phyloP scores from a whole-genome alignment of 2,797 vertebrate genomes.

The Halcyon leucocephala region DNA sequence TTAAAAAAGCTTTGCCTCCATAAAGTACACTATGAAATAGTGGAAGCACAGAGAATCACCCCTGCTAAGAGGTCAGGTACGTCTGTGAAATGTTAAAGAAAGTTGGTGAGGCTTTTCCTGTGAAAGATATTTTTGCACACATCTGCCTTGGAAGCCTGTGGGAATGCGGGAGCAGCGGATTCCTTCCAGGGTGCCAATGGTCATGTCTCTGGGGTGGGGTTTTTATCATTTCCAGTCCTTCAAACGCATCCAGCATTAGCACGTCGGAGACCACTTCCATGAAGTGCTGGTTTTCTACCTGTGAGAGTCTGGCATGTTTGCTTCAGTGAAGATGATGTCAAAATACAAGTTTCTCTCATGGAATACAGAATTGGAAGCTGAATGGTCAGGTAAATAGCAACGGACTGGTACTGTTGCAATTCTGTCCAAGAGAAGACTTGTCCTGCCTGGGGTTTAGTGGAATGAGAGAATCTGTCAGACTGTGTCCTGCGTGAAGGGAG shows the following conservation, averaged over 20 bases:
- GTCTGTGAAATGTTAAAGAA: neutral
- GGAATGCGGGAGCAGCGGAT: neutral
- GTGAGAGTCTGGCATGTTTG: neutral
- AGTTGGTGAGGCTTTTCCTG: neutral
- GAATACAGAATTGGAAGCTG: neutral
- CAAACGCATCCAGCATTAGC: neutral
- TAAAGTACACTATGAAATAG: neutral
- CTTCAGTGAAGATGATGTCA: neutral
- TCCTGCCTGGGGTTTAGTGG: neutral
- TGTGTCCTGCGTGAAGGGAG: neutral
- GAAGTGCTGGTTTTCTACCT: neutral
- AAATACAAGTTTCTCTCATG: neutral
- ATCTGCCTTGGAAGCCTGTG: neutral
- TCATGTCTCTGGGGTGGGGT: neutral
- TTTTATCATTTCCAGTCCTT: neutral
- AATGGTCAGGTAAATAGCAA: neutral
- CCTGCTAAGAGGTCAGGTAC: neutral
- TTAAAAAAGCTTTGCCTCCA: neutral
- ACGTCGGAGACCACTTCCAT: neutral
- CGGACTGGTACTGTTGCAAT: neutral
- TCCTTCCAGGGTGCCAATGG: neutral
- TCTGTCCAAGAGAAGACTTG: neutral
- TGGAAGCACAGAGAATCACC: neutral
- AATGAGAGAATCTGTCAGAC: neutral
- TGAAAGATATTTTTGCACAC: neutral